Base-by-base conservation (phyloP, 1,140 invertebrate genomes). In the Condylostylus longicornis region DNA sequence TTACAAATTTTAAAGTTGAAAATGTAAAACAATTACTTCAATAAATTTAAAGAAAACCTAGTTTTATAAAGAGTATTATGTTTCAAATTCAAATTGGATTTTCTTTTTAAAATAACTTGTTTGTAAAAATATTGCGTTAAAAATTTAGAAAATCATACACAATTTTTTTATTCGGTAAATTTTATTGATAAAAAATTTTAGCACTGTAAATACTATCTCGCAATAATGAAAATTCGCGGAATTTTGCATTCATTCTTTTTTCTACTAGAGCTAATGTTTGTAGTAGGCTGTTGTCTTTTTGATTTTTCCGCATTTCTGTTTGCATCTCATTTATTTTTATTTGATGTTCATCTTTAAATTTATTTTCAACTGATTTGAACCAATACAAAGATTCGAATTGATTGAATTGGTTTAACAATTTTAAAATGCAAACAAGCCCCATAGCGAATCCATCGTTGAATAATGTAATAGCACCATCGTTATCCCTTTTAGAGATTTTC, bases 391-490 rank as follows among this genome's bases (percentile, higher is more conserved):
- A 79, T 64, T 97, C 88, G 59, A 98, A 85, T 46, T 89, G 83
- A 30, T 70, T 64, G 47, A 70, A 71, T 58, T 82, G 78, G 56
- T 79, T 67, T 9, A 82, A 55, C 41, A 82, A 57, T 48, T 73
- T 75, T 25, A 79, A 66, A 43, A 82, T 77, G 41, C 79, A 82
- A 3, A 78, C 75, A 3, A 82, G 58, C 12, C 93, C 94, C 73
- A 99, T 88, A 18, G 90, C 83, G 68, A 99, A 98, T 22, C 95
- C 95, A 66, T 98, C 95, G 64, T 98, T 93, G 61, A 98, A 98
- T 4, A 85, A 74, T n/a, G n/a, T n/a, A 2, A 52, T 42, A 38
- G 85, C 82, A 18, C 81, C 83, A 12, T 72, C 61, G 55, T 82
- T 81, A 49, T 88, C 87, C 34, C 56, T 59, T 27, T 60, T 59